Evolutionary conservation across 2,113 vertebrate genomes (phyloP), one percentile per base, ranked within the genome.

Genomic region (Formicarius rufipectus): DNA sequence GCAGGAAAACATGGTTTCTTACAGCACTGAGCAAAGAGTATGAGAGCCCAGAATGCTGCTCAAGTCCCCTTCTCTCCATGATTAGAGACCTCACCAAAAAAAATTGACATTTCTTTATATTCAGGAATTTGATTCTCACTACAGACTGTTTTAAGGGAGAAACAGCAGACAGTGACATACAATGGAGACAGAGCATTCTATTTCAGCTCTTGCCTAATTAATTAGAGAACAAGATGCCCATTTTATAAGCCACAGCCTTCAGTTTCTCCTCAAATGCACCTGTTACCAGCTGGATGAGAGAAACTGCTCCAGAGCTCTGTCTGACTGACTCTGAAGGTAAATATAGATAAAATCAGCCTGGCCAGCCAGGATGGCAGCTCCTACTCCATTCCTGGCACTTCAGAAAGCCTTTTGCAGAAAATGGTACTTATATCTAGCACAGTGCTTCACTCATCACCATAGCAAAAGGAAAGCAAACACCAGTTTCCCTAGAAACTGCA

Each of bases 391-490:
- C 47, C 64, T 80, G 56, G 31, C 52, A 44, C 58, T 94, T 91
- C 44, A 79, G 74, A 91, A 87, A 79, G 40, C 24, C n/a, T 87
- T 45, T 39, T 68, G 42, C 53, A 68, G 68, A 78, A 72, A 87
- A 80, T 35, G 45, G 40, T 30, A 16, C 67, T 92, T 33, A 14
- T 35, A 75, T 53, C 72, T 73, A 81, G 53, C 22, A 39, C 9
- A 4, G 47, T 28, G 22, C 58, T 93, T 71, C 35, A 3, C 67
- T 81, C 1, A 1, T 95, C 85, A 63, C 94, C 87, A 90, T 72
- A 88, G 94, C 45, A 60, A 96, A 97, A 39, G 89, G 79, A 85
- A 91, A 96, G 66, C 93, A 96, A 96, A 95, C 56, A 74, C 9
- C 42, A 59, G 44, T 91, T 95, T 95, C 89, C 85, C 69, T 92